Base-by-base conservation (phyloP, 2,113 vertebrate genomes). In the Chloropsis cyanopogon region DNA sequence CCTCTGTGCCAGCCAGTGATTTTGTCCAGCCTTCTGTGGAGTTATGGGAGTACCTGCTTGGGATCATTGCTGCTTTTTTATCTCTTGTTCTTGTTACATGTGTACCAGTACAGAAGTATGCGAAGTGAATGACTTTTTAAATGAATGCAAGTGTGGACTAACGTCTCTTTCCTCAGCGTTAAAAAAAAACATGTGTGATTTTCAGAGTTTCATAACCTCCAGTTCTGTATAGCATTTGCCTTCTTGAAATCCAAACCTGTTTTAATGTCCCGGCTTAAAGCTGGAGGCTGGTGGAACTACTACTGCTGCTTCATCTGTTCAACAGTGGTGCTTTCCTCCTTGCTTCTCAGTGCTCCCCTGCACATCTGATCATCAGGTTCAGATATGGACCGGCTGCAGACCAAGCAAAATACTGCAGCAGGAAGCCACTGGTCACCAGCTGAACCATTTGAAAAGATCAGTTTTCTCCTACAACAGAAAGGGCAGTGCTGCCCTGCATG, bases 321-420 rank as follows among this genome's bases (percentile, higher is more conserved):
- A 72, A 10, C 0, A 0, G 4, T 13, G 16, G 39, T 46, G 7
- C 22, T 79, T 57, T 39, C 14, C 22, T 68, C 22, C 63, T 49
- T 3, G 1, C 19, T 56, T 41, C 61, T 56, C 0, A 0, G 42
- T 39, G 19, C 14, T n/a, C 21, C n/a, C 10, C 53, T 56, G 26
- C 21, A 29, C 11, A 52, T 49, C 22, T 57, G 54, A 56, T 23
- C 59, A 50, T 54, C 63, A 46, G 10, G 31, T 77, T 90, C 14
- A 4, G 25, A 61, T 19, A 57, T 0, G 7, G 63, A 53, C 29
- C 56, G 69, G 46, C 54, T 31, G 31, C 4, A 17, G 28, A 88
- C 19, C 44, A 86, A 76, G 37, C 24, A 39, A 82, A 89, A 60
- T 18, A 60, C 70, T 33, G 25, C 28, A 90, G n/a, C 47, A 87